phyloP scores from a whole-genome alignment of 2,113 vertebrate genomes.

The Chionodraco myersi region DNA sequence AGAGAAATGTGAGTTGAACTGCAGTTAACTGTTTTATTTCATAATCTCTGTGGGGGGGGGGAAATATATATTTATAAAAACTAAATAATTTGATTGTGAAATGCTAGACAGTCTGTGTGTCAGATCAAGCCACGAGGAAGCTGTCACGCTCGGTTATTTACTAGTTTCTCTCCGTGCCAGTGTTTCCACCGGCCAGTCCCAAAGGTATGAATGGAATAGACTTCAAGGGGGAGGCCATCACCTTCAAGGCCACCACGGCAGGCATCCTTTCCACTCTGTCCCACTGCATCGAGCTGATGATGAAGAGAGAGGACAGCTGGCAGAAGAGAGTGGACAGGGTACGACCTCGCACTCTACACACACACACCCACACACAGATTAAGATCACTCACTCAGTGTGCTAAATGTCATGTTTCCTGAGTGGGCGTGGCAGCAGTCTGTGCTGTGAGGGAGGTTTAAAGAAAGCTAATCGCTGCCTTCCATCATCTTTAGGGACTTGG shows the following conservation, averaged over 20 bases:
- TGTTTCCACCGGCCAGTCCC: conserved; percentile 89
- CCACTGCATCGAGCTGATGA: conserved; percentile 98
- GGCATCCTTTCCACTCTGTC: conserved; percentile 97
- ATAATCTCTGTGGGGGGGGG: not conserved
- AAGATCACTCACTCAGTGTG: not conserved
- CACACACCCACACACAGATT: not conserved
- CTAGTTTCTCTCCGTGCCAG: conserved; percentile 76
- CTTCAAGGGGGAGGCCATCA: conserved; percentile 99
- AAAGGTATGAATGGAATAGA: conserved; percentile 96
- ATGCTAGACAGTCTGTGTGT: not conserved
- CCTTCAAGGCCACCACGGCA: conserved; percentile 98
- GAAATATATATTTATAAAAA: not conserved
- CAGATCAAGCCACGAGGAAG: not conserved
- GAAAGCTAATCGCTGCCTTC: not conserved
- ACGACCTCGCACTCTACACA: conserved; percentile 32
- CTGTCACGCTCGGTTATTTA: not conserved
- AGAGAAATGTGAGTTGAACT: conserved; percentile 92
- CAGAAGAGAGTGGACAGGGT: conserved; percentile 98
- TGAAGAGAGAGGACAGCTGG: conserved; percentile 97
- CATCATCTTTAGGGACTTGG: not conserved
- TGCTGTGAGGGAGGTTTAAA: not conserved
- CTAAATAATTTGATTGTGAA: not conserved
- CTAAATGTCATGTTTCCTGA: conserved; percentile 19
- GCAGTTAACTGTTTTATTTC: not conserved
- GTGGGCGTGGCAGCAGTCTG: conserved; percentile 10